These are phyloP conservation scores for Nycteola revayana DNA, from an alignment of 2,888 invertebrate species.

Conservation along the genomic window DNA sequence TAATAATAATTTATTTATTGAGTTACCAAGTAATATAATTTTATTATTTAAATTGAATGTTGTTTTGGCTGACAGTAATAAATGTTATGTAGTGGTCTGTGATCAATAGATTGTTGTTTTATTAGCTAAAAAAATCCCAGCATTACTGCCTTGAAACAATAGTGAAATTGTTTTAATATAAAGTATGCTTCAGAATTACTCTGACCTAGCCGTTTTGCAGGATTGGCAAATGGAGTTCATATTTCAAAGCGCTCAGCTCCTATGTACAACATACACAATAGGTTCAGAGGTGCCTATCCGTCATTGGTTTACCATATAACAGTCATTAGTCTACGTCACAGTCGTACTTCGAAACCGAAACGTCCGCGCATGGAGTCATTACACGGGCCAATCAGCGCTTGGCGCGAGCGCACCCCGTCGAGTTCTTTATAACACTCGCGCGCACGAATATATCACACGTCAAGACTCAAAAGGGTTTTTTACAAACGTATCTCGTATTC, in stretches of 20 bases:
- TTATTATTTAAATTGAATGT: no score
- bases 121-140: constrained; percentile 3
- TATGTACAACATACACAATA: constrained; percentile 63
- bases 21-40: no score
- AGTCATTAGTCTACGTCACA: constrained; percentile 70
- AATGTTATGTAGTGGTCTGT: no score
- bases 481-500: constrained; percentile 77
- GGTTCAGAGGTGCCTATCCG: constrained; percentile 74
- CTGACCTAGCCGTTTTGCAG: constrained; percentile 37
- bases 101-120: no score
- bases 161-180: constrained; percentile 24
- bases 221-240: constrained; percentile 42
- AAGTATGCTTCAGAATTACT: constrained; percentile 31
- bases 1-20: no score
- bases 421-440: constrained; percentile 70
- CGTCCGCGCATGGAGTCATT: constrained; percentile 63
- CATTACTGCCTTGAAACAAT: constrained; percentile 21
- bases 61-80: no score
- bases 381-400: constrained; percentile 66
- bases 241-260: constrained; percentile 41
- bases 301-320: constrained; percentile 69
- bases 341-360: constrained; percentile 48
- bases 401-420: constrained; percentile 72
- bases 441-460: constrained; percentile 75
- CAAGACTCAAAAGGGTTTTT: constrained; percentile 68